Evolutionary conservation across 30 jellyfish, hydroid and myxozoan species (phyloP).

Genomic region (Hydractinia echinata): DNA sequence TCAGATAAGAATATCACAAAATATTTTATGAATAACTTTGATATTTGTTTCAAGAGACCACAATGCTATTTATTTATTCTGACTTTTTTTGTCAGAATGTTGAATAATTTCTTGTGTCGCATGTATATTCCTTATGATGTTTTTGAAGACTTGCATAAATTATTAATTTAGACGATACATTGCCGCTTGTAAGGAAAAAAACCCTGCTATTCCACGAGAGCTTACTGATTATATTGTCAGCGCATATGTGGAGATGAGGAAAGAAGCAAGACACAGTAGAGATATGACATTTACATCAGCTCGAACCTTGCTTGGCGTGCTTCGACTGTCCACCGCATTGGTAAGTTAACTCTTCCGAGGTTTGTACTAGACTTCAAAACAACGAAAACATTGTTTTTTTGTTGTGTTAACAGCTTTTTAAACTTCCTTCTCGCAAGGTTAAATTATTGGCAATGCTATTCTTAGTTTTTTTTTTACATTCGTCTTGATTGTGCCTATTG

Average conservation of each 20-base stretch:
- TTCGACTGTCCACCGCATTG: constrained; percentile 95
- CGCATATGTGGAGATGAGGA: constrained; percentile 99
- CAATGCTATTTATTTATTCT: background rate
- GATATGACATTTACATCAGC: constrained; percentile 97
- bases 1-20: too few relatives aligned
- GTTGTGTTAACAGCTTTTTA: too few relatives aligned
- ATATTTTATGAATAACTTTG: too few relatives aligned
- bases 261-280: constrained; percentile 90
- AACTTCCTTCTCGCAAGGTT: too few relatives aligned
- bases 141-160: background rate
- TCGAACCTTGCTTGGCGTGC: constrained; percentile 84
- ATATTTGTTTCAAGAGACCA: background rate
- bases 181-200: constrained; percentile 86
- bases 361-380: too few relatives aligned
- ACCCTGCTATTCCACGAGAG: constrained; percentile 84
- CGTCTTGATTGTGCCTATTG: too few relatives aligned
- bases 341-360: constrained; percentile 36
- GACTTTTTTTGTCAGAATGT: background rate
- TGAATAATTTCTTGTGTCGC: background rate
- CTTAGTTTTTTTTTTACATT: too few relatives aligned
- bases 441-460: too few relatives aligned
- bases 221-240: constrained; percentile 94
- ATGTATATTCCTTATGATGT: background rate
- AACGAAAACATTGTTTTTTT: too few relatives aligned
- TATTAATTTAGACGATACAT: constrained; percentile 65